Evolutionary conservation across 2,797 vertebrate genomes (phyloP).

Genomic region (Microtus californicus): DNA sequence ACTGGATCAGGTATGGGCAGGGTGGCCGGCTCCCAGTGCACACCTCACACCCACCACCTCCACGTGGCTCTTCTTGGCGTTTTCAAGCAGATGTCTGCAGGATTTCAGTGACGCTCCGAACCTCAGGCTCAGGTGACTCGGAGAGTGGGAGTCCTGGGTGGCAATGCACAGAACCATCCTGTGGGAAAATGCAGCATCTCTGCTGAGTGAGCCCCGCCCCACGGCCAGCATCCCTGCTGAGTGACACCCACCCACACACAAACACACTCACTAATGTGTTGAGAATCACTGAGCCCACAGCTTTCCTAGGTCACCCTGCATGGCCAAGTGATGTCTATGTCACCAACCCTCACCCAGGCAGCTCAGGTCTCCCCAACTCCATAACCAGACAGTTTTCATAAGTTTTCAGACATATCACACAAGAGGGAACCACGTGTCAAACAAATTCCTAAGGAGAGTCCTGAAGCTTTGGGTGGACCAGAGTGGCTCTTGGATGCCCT

Average conservation of each 20-base stretch:
- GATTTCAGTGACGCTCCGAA: conserved; percentile 86
- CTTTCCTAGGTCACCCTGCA: not conserved
- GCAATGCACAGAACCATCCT: conserved; percentile 88
- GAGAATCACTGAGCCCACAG: not conserved
- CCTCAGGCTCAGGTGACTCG: conserved; percentile 79
- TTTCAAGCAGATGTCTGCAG: conserved; percentile 87
- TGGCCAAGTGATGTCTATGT: not conserved
- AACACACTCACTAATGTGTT: not conserved
- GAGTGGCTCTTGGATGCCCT: not conserved
- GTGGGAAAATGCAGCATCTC: conserved; percentile 13
- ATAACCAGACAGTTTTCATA: not conserved
- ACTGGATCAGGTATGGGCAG: not conserved
- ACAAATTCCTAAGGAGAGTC: not conserved
- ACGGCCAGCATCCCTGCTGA: no score
- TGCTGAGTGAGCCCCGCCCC: not conserved
- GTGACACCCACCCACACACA: no score
- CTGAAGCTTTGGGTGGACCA: not conserved
- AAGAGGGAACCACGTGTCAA: not conserved
- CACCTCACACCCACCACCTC: conserved; percentile 90
- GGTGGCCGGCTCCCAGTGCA: not conserved
- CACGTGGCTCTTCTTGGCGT: conserved; percentile 85
- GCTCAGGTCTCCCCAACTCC: not conserved
- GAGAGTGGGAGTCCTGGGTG: conserved; percentile 82
- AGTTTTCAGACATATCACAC: not conserved
- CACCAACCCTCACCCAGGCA: not conserved